Percentiles rank a stretch among this genome's conserved stretches.
Evolutionary conservation across 2,797 vertebrate species (phyloP).

Genomic region (Lacerta bilineata): DNA sequence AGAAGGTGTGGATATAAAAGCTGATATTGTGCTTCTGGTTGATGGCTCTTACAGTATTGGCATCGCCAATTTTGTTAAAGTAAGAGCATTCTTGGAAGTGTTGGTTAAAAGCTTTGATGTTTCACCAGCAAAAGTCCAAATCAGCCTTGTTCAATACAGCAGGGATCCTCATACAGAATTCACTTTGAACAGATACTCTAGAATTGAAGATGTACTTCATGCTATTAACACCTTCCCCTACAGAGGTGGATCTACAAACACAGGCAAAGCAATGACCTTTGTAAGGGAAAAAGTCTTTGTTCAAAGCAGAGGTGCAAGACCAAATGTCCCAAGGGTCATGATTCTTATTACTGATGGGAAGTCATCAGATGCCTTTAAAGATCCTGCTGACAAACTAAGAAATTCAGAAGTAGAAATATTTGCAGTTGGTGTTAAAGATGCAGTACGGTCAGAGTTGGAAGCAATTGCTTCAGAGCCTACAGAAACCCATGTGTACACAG

Average conservation of each 20-base stretch:
- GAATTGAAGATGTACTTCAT: slow-evolving; percentile 87
- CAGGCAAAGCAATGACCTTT: slow-evolving; percentile 95
- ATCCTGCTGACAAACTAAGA: slow-evolving; percentile 89
- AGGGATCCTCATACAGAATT: slow-evolving; percentile 96
- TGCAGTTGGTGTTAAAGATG: slow-evolving; percentile 97
- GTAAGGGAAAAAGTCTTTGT: slow-evolving; percentile 94
- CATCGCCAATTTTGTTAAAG: slow-evolving; percentile 96
- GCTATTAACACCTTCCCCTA: slow-evolving; percentile 95
- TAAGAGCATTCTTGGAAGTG: slow-evolving; percentile 94
- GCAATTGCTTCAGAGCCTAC: slow-evolving; percentile 92
- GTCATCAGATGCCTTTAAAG: slow-evolving; percentile 95
- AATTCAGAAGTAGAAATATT: slow-evolving; percentile 95
- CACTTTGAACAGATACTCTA: slow-evolving; percentile 90
- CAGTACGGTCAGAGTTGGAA: slow-evolving; percentile 92
- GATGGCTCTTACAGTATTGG: slow-evolving; percentile 99
- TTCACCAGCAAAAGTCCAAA: slow-evolving; percentile 91
- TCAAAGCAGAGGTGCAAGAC: slow-evolving; percentile 86
- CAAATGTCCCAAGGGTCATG: slow-evolving; percentile 91
- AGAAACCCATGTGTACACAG: slow-evolving; percentile 95
- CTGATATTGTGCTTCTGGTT: slow-evolving; percentile 95
- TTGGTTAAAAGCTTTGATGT: slow-evolving; percentile 96
- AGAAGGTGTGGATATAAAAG: slow-evolving; percentile 93
- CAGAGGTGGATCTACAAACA: slow-evolving; percentile 97
- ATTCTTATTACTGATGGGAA: slow-evolving; percentile 99
- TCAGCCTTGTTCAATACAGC: slow-evolving; percentile 98